Conservation (phyloP, 2,113 vertebrate species). For the Echinops telfairi region DNA sequence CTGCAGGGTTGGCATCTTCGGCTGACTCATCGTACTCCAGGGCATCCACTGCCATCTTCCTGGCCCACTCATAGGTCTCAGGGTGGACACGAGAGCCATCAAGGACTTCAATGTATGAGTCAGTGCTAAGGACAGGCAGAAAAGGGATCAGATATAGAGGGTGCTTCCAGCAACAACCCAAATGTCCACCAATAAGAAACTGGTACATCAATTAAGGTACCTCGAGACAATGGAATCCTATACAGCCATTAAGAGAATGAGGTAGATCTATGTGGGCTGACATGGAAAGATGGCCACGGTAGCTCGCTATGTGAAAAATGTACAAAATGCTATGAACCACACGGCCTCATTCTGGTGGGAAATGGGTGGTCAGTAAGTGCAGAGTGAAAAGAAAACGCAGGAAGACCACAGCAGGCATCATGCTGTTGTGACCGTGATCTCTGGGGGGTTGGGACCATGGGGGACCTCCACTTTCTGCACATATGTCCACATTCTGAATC, state of each 20-base stretch:
- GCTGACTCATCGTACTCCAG: constrained; percentile 98
- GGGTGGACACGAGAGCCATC: constrained; percentile 98
- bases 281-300: constrained; percentile 80
- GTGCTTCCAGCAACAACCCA: constrained; percentile 65
- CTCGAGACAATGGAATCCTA: constrained; percentile 77
- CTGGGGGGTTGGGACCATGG: constrained; percentile 83
- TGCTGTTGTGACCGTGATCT: constrained; percentile 81
- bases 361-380: constrained; percentile 83
- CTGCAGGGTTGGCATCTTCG: constrained; percentile 98
- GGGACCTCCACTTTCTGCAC: constrained; percentile 83
- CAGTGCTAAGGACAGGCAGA: constrained; percentile 90
- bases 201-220: constrained; percentile 77
- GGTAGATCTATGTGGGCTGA: constrained; percentile 78
- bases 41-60: constrained; percentile 99
- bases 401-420: constrained; percentile 77
- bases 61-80: constrained; percentile 99
- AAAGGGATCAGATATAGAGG: constrained; percentile 65
- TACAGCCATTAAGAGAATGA: constrained; percentile 79
- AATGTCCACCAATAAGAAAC: constrained; percentile 75
- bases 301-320: constrained; percentile 79
- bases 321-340: constrained; percentile 81
- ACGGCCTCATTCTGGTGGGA: constrained; percentile 78
- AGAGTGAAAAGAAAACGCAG: constrained; percentile 83
- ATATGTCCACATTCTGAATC: constrained; percentile 75
- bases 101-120: constrained; percentile 98